phyloP scores from a whole-genome alignment of 2,888 invertebrate genomes.

The Alitta virens region DNA sequence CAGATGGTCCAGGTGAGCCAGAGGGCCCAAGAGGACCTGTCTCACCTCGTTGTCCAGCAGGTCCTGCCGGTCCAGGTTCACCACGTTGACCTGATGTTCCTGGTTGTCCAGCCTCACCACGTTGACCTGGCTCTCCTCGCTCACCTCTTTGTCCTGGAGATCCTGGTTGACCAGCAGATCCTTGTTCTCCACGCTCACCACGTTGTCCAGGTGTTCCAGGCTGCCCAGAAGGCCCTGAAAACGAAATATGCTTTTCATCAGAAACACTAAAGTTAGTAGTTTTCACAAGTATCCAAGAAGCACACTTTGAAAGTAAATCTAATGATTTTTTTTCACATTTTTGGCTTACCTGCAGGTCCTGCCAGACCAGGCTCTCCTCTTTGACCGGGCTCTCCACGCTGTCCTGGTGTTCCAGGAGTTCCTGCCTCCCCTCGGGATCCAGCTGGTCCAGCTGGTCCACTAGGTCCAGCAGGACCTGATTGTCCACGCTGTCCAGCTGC shows the following conservation, averaged over 20 bases:
- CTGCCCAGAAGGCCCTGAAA: slow-evolving; percentile 27
- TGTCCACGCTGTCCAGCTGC: slow-evolving; percentile 18
- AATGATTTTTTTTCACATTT: too few species aligned
- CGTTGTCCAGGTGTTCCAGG: slow-evolving; percentile 30
- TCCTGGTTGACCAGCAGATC: slow-evolving; percentile 19
- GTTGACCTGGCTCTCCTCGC: slow-evolving; percentile 15
- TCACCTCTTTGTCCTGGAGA: slow-evolving; percentile 15
- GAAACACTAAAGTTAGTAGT: too few species aligned
- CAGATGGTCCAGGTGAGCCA: slow-evolving; percentile 16
- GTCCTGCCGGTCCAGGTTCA: slow-evolving; percentile 14
- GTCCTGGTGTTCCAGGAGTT: slow-evolving; percentile 19
- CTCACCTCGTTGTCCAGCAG: slow-evolving; percentile 13
- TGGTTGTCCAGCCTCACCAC: slow-evolving; percentile 15
- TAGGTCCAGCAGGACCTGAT: slow-evolving; percentile 20
- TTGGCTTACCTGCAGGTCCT: slow-evolving; percentile 33
- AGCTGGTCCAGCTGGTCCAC: slow-evolving; percentile 23
- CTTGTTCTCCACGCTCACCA: slow-evolving; percentile 18
- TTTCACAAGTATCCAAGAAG: too few species aligned
- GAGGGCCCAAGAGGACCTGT: slow-evolving; percentile 2
- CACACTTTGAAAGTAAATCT: too few species aligned
- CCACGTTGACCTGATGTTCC: slow-evolving; percentile 30
- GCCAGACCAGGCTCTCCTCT: slow-evolving; percentile 38
- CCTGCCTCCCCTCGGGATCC: slow-evolving; percentile 24
- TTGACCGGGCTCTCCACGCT: slow-evolving; percentile 22
- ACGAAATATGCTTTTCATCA: too few species aligned